Evolutionary conservation across 2,797 vertebrate species (phyloP).

Genomic region (Potorous gilbertii): DNA sequence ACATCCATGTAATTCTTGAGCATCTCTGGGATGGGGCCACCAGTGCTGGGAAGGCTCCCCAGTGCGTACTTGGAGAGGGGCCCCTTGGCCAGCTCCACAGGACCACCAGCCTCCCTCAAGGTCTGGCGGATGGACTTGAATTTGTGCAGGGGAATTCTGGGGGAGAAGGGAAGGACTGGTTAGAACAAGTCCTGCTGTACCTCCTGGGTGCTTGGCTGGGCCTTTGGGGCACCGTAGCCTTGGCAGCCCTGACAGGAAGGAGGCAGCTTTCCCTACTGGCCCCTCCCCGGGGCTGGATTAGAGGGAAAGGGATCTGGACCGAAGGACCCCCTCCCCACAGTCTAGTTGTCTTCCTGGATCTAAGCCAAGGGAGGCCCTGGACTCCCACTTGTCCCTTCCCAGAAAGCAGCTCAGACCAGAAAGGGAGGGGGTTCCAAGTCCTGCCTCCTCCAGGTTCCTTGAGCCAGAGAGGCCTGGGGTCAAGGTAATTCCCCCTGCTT

Average conservation of each 20-base stretch:
- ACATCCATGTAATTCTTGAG: slow-evolving; percentile 98
- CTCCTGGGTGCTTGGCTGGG: slow-evolving; percentile 26
- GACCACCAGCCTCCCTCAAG: slow-evolving; percentile 86
- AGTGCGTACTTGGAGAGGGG: slow-evolving; percentile 89
- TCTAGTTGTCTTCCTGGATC: no score
- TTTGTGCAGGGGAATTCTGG: slow-evolving; percentile 94
- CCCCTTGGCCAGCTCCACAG: slow-evolving; percentile 81
- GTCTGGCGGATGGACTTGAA: slow-evolving; percentile 92
- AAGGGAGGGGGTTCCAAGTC: no score
- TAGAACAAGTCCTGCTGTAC: not conserved
- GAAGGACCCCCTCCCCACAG: no score
- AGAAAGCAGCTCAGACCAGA: not conserved
- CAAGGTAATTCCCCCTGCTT: no score
- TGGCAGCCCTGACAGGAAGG: no score
- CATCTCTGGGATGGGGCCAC: slow-evolving; percentile 90
- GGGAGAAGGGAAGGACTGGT: not conserved
- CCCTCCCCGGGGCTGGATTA: not conserved
- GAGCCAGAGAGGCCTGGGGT: not conserved
- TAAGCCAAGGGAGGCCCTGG: not conserved
- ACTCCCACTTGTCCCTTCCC: no score
- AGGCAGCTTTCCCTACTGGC: no score
- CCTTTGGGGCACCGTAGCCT: no score
- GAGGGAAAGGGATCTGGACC: not conserved
- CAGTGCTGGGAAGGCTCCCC: slow-evolving; percentile 79
- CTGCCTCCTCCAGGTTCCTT: no score